Base-by-base conservation (phyloP, 2,888 invertebrate species). In the Plusia festucae region DNA sequence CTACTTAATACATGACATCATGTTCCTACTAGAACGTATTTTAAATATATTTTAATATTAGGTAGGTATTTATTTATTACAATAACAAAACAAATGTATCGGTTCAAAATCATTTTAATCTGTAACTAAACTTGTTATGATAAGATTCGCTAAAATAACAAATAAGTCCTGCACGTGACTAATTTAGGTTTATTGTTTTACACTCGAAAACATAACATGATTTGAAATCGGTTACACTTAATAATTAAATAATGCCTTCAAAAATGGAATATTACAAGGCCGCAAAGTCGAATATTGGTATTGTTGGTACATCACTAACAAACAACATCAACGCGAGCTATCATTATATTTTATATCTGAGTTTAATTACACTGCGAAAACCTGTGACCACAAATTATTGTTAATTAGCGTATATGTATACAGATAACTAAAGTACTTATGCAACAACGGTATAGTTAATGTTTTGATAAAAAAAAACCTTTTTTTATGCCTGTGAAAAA, bases 331-430 rank as follows among this genome's bases (percentile, higher is more conserved):
- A 40, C 46, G 15, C 15, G 7, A 16, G 46, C 30, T 51, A 52
- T 70, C 30, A 64, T 76, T 73, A 71, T 16, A 11, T 53, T 18
- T 76, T 73, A 71, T 16, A 11, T 53, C 20, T 0, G 18, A 59
- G 55, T 53, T 61, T 65, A 73, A 76, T 76, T 61, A 51, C 30
- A 44, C 18, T 16, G 71, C 55, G 60, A 65, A 65, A 59, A 71
- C 59, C 55, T 53, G 34, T 58, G 16, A 46, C 53, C 32, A 58
- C 55, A 49, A 49, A 20, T 20, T 20, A 49, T 20, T 49, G 46
- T 1, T 49, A 49, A 49, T 49, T 49, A 49, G 18, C 46, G 9
- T 18, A n/a, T 24, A 15, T 34, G 34, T 18, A 49, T 16, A 49
- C 18, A 49, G 46, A 20, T 16, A 18, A 18, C 18, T 20, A 11